phyloP scores from a whole-genome alignment of 2,888 invertebrate species.

The Caenorhabditis japonica region DNA sequence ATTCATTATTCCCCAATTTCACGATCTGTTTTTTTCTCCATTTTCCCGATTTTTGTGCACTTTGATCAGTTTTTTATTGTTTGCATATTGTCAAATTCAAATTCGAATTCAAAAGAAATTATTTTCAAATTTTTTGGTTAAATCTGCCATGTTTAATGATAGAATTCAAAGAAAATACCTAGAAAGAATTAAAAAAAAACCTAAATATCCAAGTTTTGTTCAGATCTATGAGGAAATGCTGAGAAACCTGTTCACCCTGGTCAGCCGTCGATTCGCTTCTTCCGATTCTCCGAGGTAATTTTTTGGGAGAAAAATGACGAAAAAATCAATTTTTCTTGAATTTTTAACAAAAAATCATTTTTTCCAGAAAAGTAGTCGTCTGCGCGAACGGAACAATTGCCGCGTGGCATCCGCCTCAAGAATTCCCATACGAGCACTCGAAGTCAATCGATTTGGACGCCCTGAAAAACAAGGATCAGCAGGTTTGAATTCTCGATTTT shows the following conservation, averaged over 20 bases:
- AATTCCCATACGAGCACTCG: slow-evolving; percentile 73
- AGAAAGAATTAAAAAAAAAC: too few relatives aligned
- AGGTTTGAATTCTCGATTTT: not conserved
- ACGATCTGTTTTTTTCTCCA: slow-evolving; percentile 15
- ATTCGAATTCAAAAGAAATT: too few relatives aligned
- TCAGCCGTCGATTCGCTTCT: slow-evolving; percentile 39
- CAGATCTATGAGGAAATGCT: slow-evolving; percentile 43
- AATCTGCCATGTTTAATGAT: too few relatives aligned
- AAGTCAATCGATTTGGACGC: slow-evolving; percentile 59
- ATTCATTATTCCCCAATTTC: not conserved
- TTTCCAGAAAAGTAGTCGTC: slow-evolving; percentile 61
- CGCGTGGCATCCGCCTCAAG: slow-evolving; percentile 73
- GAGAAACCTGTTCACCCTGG: slow-evolving; percentile 18
- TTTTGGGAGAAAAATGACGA: not conserved
- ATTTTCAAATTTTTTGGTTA: too few relatives aligned
- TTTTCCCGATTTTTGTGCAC: not conserved
- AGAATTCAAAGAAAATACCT: too few relatives aligned
- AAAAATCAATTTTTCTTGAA: not conserved
- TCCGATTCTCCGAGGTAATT: slow-evolving; percentile 38
- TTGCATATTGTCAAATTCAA: too few relatives aligned
- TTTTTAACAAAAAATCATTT: not conserved
- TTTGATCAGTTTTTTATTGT: not conserved
- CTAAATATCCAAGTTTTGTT: not conserved
- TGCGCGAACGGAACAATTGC: slow-evolving; percentile 72
- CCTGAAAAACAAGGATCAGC: slow-evolving; percentile 6